Evolutionary conservation across 2,888 invertebrate species (phyloP).

Genomic region (Cetonia aurata): DNA sequence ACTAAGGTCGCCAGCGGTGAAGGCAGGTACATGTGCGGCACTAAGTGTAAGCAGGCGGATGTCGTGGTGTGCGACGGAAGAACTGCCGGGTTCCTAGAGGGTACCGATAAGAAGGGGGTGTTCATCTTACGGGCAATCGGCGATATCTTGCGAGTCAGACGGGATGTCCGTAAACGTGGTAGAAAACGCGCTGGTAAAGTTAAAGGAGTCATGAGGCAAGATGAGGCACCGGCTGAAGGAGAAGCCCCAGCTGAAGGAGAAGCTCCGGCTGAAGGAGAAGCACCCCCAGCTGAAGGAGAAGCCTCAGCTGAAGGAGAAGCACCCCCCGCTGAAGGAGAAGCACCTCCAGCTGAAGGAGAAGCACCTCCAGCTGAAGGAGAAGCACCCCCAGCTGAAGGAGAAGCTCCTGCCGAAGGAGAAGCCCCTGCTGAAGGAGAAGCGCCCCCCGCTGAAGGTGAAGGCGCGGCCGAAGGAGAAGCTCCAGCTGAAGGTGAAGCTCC

Average conservation of each 20-base stretch:
- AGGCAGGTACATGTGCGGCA: not conserved
- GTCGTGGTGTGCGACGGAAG: conserved; percentile 8
- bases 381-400: too few species aligned
- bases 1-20: not conserved
- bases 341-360: too few species aligned
- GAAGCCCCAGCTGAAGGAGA: not conserved
- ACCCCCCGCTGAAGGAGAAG: not conserved
- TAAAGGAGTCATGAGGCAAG: not conserved
- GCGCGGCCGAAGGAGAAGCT: too few species aligned
- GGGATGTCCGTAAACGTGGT: not conserved
- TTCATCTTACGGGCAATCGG: not conserved
- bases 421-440: too few species aligned
- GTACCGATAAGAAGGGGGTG: not conserved
- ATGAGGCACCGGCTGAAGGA: not conserved
- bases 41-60: not conserved
- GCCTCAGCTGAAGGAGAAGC: not conserved
- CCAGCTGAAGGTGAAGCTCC: too few species aligned
- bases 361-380: too few species aligned
- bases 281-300: not conserved
- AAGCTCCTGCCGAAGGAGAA: too few species aligned
- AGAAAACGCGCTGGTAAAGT: not conserved
- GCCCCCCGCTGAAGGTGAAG: too few species aligned
- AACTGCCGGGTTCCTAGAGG: not conserved
- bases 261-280: not conserved
- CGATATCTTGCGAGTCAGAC: not conserved